Base-by-base conservation (phyloP, 2,113 vertebrate species). In the Entomyzon cyanotis region DNA sequence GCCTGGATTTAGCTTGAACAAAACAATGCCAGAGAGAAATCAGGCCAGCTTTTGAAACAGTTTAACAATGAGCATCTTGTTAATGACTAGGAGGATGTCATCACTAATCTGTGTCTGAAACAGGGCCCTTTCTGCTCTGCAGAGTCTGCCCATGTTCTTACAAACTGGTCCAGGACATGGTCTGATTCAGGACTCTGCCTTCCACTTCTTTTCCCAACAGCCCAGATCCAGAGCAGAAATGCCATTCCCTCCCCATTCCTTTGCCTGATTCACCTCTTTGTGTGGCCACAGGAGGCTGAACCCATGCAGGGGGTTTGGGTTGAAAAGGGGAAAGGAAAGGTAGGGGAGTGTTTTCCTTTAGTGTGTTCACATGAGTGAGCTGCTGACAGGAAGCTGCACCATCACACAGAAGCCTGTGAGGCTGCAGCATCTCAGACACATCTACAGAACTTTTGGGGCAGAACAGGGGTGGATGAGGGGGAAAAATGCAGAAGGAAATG, bases 1-100 rank as follows among this genome's bases (percentile, higher is more conserved):
- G 65, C 41, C 13, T 27, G 10, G 62, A 10, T 44, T 79, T 56
- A 70, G 33, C 33, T 69, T 88, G 88, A 86, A 84, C 63, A 93
- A 83, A 92, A 42, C 31, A 41, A 6, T 2, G 88, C 71, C 90
- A 93, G 79, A 44, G 89, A 77, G 64, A 94, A 94, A 81, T 77
- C 64, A 84, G 79, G 86, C 79, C 90, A 97, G 4, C 37, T 80
- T 50, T 55, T 86, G 83, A 92, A 94, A 35, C 0, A 1, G 20
- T 70, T 84, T 80, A 86, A 86, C 71, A 90, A 74, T 55, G 63
- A 93, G 27, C 44, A 63, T 93, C 76, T 89, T 68, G 76, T 90
- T 75, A 81, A 89, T 84, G 83, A 55, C 64, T 67, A 0, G 41
- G 76, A 92, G 68, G 42, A 71, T 86, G 79, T 77, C 87, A 77